phyloP scores from a whole-genome alignment of 2,113 vertebrate genomes.

The Antechinus stuartii region DNA sequence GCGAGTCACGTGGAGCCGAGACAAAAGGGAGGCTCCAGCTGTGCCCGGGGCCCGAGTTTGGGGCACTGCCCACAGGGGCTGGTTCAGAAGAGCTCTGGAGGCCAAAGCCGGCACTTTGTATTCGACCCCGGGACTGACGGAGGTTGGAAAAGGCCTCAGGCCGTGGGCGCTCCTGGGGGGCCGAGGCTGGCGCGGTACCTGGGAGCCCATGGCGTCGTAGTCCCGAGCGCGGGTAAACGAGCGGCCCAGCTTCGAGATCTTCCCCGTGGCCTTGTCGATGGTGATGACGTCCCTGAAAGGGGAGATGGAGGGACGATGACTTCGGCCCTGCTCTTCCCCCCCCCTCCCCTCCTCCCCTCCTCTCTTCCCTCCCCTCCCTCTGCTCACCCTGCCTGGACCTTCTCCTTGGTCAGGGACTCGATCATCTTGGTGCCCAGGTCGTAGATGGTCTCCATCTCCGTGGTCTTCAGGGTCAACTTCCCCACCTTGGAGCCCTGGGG shows the following conservation, averaged over 20 bases:
- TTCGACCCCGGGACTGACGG: no score
- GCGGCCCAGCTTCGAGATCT: constrained; percentile 94
- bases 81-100: no score
- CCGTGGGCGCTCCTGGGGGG: neutral
- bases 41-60: no score
- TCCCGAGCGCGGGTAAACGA: constrained; percentile 95
- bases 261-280: constrained; percentile 96
- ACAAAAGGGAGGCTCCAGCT: no score
- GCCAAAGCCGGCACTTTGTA: no score
- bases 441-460: constrained; percentile 97
- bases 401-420: constrained; percentile 95
- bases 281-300: constrained; percentile 92
- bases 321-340: accelerated
- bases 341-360: accelerated
- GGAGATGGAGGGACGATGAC: accelerated
- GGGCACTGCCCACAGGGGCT: neutral
- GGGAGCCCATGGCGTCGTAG: constrained; percentile 95
- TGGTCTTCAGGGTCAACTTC: constrained; percentile 95
- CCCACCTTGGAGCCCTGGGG: constrained; percentile 93
- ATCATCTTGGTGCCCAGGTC: constrained; percentile 98
- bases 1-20: no score
- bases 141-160: no score
- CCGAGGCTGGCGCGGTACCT: constrained; percentile 81
- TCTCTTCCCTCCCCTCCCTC: accelerated
- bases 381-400: constrained; percentile 94